Evolutionary conservation across 1,140 invertebrate species (phyloP).

Genomic region (Saccostrea echinata): DNA sequence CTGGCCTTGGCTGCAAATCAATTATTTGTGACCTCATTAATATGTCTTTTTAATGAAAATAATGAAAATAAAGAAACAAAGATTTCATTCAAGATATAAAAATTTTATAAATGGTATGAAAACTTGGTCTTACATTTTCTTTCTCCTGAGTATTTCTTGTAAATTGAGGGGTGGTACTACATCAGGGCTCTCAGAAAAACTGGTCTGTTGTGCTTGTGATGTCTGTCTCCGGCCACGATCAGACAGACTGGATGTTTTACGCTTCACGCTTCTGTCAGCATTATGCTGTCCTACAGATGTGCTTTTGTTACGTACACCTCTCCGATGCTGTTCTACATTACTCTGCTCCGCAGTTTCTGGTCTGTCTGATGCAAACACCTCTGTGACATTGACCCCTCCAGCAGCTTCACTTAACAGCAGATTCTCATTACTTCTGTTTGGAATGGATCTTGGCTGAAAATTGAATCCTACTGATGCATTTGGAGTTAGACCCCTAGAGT

Average conservation of each 20-base stretch:
- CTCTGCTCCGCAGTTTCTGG: background rate
- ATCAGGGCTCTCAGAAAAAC: conserved; percentile 12
- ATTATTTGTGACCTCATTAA: background rate
- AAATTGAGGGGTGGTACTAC: conserved; percentile 38
- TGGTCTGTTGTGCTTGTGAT: conserved; percentile 13
- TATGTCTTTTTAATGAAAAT: background rate
- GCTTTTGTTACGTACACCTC: conserved; percentile 17
- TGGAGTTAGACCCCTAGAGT: conserved; percentile 52
- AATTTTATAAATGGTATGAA: background rate
- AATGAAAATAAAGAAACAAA: background rate
- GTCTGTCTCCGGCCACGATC: conserved; percentile 20
- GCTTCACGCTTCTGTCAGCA: background rate
- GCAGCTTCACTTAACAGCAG: background rate
- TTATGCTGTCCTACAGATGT: background rate
- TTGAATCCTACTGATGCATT: conserved; percentile 49
- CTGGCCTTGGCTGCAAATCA: conserved; percentile 21
- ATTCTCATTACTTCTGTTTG: conserved; percentile 46
- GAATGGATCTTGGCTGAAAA: conserved; percentile 51
- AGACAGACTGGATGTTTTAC: conserved; percentile 39
- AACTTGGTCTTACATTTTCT: conserved; percentile 22
- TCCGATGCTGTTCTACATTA: conserved; percentile 28
- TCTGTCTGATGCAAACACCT: conserved; percentile 37
- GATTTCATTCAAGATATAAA: background rate
- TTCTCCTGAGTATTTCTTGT: conserved; percentile 42
- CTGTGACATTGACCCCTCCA: conserved; percentile 19